Evolutionary conservation across 2,797 vertebrate genomes (phyloP).

Genomic region (Helostoma temminkii): DNA sequence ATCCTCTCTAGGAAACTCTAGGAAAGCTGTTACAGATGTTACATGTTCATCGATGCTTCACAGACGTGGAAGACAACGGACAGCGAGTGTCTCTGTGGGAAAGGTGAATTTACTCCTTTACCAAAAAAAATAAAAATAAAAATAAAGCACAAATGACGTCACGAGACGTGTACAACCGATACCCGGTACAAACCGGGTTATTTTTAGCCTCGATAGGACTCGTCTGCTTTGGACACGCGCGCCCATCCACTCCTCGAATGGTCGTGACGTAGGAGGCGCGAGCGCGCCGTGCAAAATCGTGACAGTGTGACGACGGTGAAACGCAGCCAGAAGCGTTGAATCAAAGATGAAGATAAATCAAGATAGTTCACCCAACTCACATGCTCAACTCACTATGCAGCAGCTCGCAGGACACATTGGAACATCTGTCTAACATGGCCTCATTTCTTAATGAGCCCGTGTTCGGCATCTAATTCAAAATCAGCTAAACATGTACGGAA

Average conservation of each 20-base stretch:
- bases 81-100: conserved; percentile 33
- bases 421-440: neutral
- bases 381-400: too few species aligned
- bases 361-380: conserved; percentile 46
- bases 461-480: neutral
- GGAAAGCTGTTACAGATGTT: conserved; percentile 15
- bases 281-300: conserved; percentile 71
- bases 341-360: conserved; percentile 34
- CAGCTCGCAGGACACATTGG: neutral
- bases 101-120: conserved; percentile 72
- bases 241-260: conserved; percentile 53
- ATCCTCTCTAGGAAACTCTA: neutral
- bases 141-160: conserved; percentile 76
- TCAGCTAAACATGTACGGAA: too few species aligned
- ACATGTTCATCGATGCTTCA: conserved; percentile 6
- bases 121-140: too few species aligned
- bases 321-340: conserved; percentile 29
- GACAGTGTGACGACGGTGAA: conserved; percentile 65
- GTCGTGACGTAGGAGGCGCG: conserved; percentile 74
- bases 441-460: neutral
- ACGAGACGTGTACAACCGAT: conserved; percentile 70
- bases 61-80: conserved; percentile 18
- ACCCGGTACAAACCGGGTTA: conserved; percentile 71
- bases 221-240: conserved; percentile 70
- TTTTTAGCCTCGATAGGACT: conserved; percentile 76